phyloP scores from a whole-genome alignment of 1,140 invertebrate genomes.

The Drosophila triauraria region DNA sequence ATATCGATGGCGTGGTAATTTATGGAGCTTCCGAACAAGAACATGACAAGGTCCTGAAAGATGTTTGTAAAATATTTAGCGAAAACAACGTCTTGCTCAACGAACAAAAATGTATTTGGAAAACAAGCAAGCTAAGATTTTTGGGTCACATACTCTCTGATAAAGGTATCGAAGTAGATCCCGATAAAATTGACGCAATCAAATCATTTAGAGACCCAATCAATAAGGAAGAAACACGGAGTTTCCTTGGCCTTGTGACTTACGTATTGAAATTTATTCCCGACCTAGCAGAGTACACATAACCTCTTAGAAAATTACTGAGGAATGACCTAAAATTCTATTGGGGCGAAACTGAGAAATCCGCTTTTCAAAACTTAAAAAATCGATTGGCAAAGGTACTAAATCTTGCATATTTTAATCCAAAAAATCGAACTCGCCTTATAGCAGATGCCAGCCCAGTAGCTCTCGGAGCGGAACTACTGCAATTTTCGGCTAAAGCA shows the following conservation, averaged over 20 bases:
- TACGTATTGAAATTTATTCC: conserved; percentile 41
- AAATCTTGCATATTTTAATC: conserved; percentile 20
- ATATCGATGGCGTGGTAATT: too few relatives aligned
- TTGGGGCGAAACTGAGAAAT: conserved; percentile 12
- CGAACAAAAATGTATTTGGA: conserved; percentile 12
- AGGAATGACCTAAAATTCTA: conserved; percentile 12
- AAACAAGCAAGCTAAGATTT: conserved; percentile 18
- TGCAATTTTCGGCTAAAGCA: conserved; percentile 15
- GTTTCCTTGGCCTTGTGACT: conserved; percentile 38
- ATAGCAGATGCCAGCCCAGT: conserved; percentile 45
- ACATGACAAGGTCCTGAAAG: too few relatives aligned
- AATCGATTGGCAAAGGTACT: conserved; percentile 8
- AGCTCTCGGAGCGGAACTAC: conserved; percentile 29
- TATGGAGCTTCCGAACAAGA: too few relatives aligned
- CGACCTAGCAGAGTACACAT: conserved; percentile 24
- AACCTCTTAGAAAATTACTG: conserved; percentile 18
- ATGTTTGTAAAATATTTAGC: conserved; percentile 28
- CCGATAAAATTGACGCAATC: conserved; percentile 14
- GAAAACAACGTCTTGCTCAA: conserved; percentile 47
- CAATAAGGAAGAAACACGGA: conserved; percentile 31
- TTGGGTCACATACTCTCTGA: conserved; percentile 16
- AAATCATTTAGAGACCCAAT: conserved; percentile 11
- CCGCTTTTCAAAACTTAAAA: conserved; percentile 31
- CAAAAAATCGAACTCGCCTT: conserved; percentile 3
- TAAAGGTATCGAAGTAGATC: conserved; percentile 5